Evolutionary conservation across 1,140 invertebrate genomes (phyloP), one percentile per base, ranked within the genome.

Genomic region (Epicauta chinensis): DNA sequence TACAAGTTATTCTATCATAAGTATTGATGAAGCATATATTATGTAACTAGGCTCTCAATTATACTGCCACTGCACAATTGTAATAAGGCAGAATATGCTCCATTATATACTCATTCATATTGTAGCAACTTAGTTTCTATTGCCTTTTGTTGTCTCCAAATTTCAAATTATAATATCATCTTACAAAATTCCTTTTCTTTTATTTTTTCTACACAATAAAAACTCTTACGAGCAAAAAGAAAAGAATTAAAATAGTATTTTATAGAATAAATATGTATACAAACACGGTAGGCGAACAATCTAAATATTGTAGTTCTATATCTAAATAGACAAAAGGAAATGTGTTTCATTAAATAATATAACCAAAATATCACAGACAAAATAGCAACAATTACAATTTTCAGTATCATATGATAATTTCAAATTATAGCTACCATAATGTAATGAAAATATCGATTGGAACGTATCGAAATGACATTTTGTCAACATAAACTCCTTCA

Each of bases 291-390:
- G 45, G 45, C 45, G 45, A 47, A 47, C 45, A 37, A 47, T 38
- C 45, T 38, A 47, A 23, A 23, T 38, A 16, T 35, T 47, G 45
- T 37, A 36, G 7, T 35, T 35, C 16, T 37, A 47, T 37, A 38
- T 37, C 45, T 47, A 47, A 36, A 23, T 47, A 47, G 36, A 47
- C 12, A 38, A 38, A 47, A 47, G 45, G 45, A 47, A 47, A 47
- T 37, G 16, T 47, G 45, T 47, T 47, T 47, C 44, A 46, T 16
- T 46, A 46, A 46, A 46, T 46, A 46, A 23, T 34, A 35, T 46
- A 47, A 47, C 45, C 45, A 47, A 47, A 47, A 47, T 47, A 47
- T 47, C 45, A 47, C 45, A 47, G 45, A 47, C 45, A 47, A 47
- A 47, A 47, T 47, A 47, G 45, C 45, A 47, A 47, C 45, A 47